Evolutionary conservation across 2,113 vertebrate species (phyloP).

Genomic region (Lepidothrix coronata): DNA sequence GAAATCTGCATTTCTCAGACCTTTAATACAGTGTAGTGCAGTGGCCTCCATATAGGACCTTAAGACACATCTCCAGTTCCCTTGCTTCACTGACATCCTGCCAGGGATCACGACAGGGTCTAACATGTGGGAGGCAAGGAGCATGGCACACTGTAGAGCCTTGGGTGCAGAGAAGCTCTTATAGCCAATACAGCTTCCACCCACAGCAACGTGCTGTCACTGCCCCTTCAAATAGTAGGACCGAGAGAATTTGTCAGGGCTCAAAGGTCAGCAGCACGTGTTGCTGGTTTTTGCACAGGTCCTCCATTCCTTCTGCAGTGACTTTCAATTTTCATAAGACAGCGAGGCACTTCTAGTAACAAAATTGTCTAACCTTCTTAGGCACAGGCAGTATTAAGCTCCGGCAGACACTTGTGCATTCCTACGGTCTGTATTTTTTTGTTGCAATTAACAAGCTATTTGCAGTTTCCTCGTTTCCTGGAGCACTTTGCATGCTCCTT

Average conservation of each 20-base stretch:
- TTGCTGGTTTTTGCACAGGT: background rate
- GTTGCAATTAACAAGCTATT: background rate
- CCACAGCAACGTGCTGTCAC: background rate
- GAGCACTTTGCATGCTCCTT: background rate
- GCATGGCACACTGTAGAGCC: background rate
- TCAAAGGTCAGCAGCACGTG: accelerated
- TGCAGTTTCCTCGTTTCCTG: background rate
- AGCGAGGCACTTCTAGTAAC: background rate
- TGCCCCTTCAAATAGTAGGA: background rate
- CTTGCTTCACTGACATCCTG: background rate
- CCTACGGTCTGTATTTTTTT: background rate
- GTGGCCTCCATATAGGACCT: background rate
- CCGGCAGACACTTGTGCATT: background rate
- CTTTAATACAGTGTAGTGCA: background rate
- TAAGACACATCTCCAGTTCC: background rate
- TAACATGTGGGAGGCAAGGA: accelerated
- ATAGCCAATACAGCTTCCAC: accelerated
- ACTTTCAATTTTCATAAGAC: background rate
- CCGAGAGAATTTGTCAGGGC: background rate
- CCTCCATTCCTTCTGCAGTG: background rate
- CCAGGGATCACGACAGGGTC: background rate
- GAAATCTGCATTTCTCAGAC: background rate
- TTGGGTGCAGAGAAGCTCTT: background rate
- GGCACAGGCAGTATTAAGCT: background rate
- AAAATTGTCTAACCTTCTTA: constrained; percentile 1